Evolutionary conservation across 2,888 invertebrate species (phyloP), one percentile per base, ranked within the genome.

Genomic region (Furcula furcula): DNA sequence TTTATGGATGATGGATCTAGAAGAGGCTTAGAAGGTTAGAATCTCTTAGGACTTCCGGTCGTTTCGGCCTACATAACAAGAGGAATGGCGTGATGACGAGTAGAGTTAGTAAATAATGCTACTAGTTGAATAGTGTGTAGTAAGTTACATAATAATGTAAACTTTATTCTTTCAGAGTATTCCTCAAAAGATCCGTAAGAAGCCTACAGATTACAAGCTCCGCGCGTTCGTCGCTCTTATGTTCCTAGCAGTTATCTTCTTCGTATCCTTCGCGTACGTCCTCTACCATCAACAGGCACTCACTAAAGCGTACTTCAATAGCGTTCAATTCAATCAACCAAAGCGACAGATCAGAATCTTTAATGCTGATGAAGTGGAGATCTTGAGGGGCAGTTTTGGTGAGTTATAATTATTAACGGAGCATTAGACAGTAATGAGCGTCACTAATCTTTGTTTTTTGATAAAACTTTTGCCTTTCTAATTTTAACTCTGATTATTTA

Each of bases 231-330:
- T 96, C 0, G 91, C 92, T 0, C 91, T 96, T 29, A 90, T 97
- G 64, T 96, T 96, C 67, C 90, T 96, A 1, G 92, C 94, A 12
- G 93, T 97, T 15, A 92, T 94, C 0, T 94, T 96, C 71, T 91
- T 96, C 70, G 94, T 97, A 11, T 94, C 94, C 0, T 94, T 96
- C 63, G 95, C 96, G 0, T 95, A 97, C 63, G 92, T 95, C 1
- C 91, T 95, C 39, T 96, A 96, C 73, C 94, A 95, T 44, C 94
- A 94, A 61, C 94, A 96, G 70, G 93, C 96, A 0, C 80, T 94
- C 14, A 94, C 95, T 41, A 92, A 93, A 61, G 94, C 95, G 0
- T 96, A 96, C 76, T 97, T 96, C 70, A 92, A 94, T 28, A 93
- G 92, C 63, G 94, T 97, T 32, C 93, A 95, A 74, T 95, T 97